Percentiles rank a stretch among this genome's conserved stretches.
Conservation (phyloP, 2,113 vertebrate genomes). For the Rallus limicola region DNA sequence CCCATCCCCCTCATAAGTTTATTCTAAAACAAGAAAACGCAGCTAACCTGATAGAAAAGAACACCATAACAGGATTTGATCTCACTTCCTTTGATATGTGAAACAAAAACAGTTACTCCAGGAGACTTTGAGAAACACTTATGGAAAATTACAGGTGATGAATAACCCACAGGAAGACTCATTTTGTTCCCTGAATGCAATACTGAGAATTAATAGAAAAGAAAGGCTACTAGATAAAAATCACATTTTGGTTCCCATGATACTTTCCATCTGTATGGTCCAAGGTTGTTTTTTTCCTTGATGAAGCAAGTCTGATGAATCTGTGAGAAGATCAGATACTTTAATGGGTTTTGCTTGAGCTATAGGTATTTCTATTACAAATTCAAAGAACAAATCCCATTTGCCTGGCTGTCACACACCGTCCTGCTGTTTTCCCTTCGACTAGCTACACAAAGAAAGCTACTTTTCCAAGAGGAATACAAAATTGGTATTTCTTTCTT, state of each 20-base stretch:
- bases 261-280: constrained; percentile 7
- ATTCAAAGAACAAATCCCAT: neutral
- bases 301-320: neutral
- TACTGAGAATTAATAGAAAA: constrained; percentile 36
- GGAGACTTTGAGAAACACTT: constrained; percentile 45
- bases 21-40: constrained; percentile 26
- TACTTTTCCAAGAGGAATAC: neutral
- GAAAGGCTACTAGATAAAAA: constrained; percentile 36
- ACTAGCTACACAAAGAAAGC: neutral
- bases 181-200: constrained; percentile 53
- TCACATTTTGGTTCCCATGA: constrained; percentile 12
- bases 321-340: neutral
- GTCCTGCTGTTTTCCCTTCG: neutral
- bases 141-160: constrained; percentile 68
- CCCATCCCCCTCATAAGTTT: neutral
- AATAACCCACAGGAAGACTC: constrained; percentile 62
- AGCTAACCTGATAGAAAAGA: constrained; percentile 52
- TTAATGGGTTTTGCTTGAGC: neutral
- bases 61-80: constrained; percentile 69
- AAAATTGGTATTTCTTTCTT: neutral
- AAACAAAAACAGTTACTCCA: constrained; percentile 57
- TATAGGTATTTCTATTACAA: neutral
- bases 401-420: neutral
- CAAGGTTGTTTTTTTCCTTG: neutral
- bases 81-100: constrained; percentile 64